A percentile compares a stretch with the other conserved stretches of the same genome.
Conservation (phyloP, 2,113 vertebrate species). For the Pipra filicauda region DNA sequence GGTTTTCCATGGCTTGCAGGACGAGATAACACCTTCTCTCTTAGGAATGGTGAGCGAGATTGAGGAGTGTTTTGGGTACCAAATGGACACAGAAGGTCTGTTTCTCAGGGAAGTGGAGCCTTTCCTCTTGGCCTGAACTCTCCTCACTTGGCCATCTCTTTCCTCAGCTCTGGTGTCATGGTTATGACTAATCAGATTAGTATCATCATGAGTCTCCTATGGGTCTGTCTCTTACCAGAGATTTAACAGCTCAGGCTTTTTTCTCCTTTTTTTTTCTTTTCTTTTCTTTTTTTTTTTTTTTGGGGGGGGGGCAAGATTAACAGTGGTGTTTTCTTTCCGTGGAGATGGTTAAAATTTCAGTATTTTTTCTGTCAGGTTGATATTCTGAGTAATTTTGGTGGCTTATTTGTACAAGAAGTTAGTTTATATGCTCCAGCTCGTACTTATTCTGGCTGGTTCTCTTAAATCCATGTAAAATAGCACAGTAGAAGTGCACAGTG, state of each 20-base stretch:
- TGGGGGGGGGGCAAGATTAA: neutral
- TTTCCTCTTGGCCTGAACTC: neutral
- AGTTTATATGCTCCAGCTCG: neutral
- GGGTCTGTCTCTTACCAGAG: neutral
- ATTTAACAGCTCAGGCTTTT: neutral
- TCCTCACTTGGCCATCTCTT: neutral
- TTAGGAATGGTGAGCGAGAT: neutral
- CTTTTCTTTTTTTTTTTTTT: neutral
- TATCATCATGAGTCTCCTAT: neutral
- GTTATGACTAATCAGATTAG: neutral
- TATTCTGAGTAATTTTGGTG: neutral
- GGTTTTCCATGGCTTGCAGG: neutral
- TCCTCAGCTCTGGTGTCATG: neutral
- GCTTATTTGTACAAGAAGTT: conserved; percentile 9
- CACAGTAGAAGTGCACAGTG: neutral
- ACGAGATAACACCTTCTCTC: neutral
- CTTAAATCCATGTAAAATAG: neutral
- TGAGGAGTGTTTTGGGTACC: neutral
- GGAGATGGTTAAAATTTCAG: neutral
- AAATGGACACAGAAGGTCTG: neutral
- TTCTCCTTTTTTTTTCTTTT: too few species aligned
- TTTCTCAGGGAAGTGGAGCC: accelerated
- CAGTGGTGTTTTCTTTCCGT: neutral
- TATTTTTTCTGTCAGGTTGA: neutral
- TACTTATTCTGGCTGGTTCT: neutral